Evolutionary conservation across 2,797 vertebrate species (phyloP), one percentile per base, ranked within the genome.

Genomic region (Dallia pectoralis): DNA sequence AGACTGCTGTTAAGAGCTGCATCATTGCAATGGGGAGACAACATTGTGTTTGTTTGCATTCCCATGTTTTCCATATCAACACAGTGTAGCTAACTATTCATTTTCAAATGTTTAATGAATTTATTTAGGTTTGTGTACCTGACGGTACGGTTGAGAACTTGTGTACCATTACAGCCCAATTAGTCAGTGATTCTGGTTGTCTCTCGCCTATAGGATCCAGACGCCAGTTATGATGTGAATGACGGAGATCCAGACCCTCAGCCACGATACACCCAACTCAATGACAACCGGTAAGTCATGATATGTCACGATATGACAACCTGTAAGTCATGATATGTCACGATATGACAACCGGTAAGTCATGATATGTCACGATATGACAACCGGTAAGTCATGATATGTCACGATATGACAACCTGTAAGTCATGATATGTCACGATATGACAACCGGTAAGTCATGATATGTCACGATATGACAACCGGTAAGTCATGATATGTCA

Each of bases 381-480:
- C 88, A 99, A 99, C 90, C 94, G 97, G 97, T 93, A 88, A 22
- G 68, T n/a, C 36, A 36, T 15, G 48, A n/a, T n/a, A n/a, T n/a
- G n/a, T n/a, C n/a, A n/a, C n/a, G n/a, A n/a, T n/a, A 99, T 0
- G 97, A 99, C 88, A 99, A 99, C 90, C 94, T 97, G 97, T 93
- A 88, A 22, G 68, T n/a, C 36, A 36, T 15, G 48, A n/a, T n/a
- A n/a, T n/a, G n/a, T n/a, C n/a, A n/a, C n/a, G n/a, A n/a, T n/a
- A 99, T 0, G 97, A 99, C 88, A 99, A 99, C 90, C 94, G 97
- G 97, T 93, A 88, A 22, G 68, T n/a, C 36, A 36, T 15, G 48
- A n/a, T n/a, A n/a, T n/a, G n/a, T n/a, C n/a, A n/a, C n/a, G n/a
- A n/a, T n/a, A 99, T 0, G 97, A 99, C 88, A 99, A 99, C 90